Evolutionary conservation across 2,113 vertebrate species (phyloP), one percentile per base, ranked within the genome.

Genomic region (Stegastes partitus): DNA sequence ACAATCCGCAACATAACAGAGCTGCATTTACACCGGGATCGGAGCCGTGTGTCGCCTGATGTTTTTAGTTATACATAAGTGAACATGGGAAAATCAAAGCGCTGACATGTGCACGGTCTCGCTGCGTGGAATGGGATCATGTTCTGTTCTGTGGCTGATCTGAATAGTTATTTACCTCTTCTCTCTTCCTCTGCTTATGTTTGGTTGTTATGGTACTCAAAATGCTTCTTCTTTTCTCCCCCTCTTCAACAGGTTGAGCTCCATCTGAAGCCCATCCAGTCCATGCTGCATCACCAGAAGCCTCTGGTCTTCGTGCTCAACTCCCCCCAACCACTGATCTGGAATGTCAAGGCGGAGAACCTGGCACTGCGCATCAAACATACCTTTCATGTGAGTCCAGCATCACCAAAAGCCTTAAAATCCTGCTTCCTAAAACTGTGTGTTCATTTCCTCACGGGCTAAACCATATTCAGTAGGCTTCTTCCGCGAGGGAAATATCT

Each of bases 191-290:
- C 57, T 21, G 11, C 8, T n/a, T 5, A 21, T 70, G 21, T 37
- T 37, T 23, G 70, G 16, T 50, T 54, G 21, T 57, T 39, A 22
- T 72, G 11, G 44, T 47, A 62, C 39, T n/a, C n/a, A 14, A 42
- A 42, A 14, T 42, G 12, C 47, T 77, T 4, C 15, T 2, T 7
- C 1, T 44, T 45, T 25, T n/a, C n/a, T n/a, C n/a, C n/a, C 55
- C 37, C 8, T 4, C 28, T 14, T 72, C 7, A 28, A n/a, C 67
- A 96, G 95, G 96, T 98, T 82, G 94, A 93, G 0, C 91, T 99
- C 74, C 96, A 98, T 90, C 92, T 99, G 93, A 96, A 95, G 88
- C 97, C 98, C 28, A 98, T 99, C 92, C 96, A 96, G 49, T 96
- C 98, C 0, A 85, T 99, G 68, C 87, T 94, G 71, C 89, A 95